A percentile compares a stretch with the other conserved stretches of the same genome.
phyloP scores from a whole-genome alignment of 2,888 invertebrate genomes.

The Platycnemis pennipes region DNA sequence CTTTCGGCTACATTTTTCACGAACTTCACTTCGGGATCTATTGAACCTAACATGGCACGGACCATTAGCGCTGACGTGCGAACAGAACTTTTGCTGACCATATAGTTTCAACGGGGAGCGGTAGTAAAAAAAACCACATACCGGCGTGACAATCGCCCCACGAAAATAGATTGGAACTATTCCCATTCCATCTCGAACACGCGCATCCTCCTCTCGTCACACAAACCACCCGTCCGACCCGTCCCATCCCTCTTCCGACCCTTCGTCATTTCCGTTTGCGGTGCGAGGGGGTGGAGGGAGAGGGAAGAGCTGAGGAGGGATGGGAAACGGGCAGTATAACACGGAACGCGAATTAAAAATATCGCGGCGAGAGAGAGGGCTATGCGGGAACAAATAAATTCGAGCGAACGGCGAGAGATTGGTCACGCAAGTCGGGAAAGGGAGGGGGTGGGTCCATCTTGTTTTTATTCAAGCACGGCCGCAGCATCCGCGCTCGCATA shows the following conservation, averaged over 20 bases:
- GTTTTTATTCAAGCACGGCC: not conserved
- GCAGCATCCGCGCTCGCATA: not conserved
- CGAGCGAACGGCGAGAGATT: conserved; percentile 43
- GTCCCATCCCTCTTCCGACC: not conserved
- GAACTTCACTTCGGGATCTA: not conserved
- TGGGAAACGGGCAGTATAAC: not conserved
- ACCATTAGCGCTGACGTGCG: not conserved
- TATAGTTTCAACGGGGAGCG: not conserved
- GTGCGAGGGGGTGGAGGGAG: not conserved
- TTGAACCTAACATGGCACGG: not conserved
- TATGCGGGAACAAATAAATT: conserved; percentile 51
- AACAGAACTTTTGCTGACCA: not conserved
- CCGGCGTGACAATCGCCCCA: not conserved
- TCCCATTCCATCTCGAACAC: not conserved
- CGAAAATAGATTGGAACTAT: not conserved
- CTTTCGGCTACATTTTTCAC: not conserved
- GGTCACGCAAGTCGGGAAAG: conserved; percentile 52
- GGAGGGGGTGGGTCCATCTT: not conserved
- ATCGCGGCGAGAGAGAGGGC: conserved; percentile 4
- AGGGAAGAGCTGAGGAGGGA: not conserved
- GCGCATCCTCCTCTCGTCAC: not conserved
- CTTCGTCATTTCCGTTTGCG: conserved; percentile 30
- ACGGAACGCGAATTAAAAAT: conserved; percentile 16
- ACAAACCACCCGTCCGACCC: not conserved
- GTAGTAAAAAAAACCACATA: not conserved